These are phyloP conservation scores for Penaeus chinensis DNA, from an alignment of 1,140 invertebrate genomes.

Conservation along the genomic window DNA sequence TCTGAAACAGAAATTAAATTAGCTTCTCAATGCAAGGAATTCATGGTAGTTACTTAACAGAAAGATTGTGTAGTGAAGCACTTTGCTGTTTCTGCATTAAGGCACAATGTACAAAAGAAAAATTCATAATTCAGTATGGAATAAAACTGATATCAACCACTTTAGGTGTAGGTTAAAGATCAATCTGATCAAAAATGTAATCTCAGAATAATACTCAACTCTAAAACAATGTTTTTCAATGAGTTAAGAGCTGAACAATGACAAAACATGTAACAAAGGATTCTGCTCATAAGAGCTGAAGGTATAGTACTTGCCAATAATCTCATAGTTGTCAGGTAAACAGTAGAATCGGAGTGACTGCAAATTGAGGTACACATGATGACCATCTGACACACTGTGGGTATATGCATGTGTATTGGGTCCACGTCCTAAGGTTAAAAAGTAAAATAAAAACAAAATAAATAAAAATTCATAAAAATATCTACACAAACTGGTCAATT, in stretches of 20 bases:
- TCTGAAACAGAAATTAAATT: conserved; percentile 72
- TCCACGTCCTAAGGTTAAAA: conserved; percentile 81
- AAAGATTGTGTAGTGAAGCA: background rate
- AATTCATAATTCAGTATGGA: too few relatives aligned
- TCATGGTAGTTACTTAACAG: background rate
- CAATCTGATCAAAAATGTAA: background rate
- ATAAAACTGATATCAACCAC: too few relatives aligned
- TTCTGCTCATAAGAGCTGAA: background rate
- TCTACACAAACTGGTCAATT: too few relatives aligned
- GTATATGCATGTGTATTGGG: conserved; percentile 99
- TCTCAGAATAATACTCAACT: background rate
- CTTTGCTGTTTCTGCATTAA: too few relatives aligned
- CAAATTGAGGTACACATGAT: conserved; percentile 98
- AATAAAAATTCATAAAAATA: conserved; percentile 21
- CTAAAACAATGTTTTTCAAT: background rate
- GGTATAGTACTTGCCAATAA: conserved; percentile 80
- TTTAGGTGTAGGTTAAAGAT: background rate
- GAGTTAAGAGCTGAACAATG: too few relatives aligned
- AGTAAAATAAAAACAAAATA: conserved; percentile 63
- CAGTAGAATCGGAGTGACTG: conserved; percentile 99
- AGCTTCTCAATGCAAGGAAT: background rate
- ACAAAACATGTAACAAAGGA: background rate
- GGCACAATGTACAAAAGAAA: too few relatives aligned
- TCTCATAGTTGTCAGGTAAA: conserved; percentile 99
- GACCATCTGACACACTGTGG: conserved; percentile 95